phyloP scores from a whole-genome alignment of 2,113 vertebrate genomes.

The Elephantulus edwardii region DNA sequence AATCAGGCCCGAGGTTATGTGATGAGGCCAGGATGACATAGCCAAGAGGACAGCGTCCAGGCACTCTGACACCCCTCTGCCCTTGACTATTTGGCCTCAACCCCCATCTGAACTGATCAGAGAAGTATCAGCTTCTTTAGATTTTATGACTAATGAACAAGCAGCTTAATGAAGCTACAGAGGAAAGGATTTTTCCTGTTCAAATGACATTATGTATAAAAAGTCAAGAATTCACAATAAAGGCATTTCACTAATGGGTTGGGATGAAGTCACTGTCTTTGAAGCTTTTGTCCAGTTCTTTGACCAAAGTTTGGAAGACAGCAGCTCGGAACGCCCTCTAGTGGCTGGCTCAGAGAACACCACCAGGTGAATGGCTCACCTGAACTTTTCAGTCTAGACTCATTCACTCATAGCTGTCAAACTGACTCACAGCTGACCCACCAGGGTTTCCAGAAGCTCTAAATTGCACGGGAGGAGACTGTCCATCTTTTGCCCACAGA shows the following conservation, averaged over 20 bases:
- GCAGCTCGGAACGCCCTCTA: not conserved
- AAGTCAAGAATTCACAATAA: not conserved
- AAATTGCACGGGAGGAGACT: too few species aligned
- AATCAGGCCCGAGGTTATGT: not conserved
- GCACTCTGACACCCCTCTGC: not conserved
- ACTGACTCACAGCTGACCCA: too few species aligned
- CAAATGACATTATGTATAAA: not conserved
- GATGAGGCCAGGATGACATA: not conserved
- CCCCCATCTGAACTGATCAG: not conserved
- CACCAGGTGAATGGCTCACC: fast-evolving
- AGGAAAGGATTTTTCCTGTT: not conserved
- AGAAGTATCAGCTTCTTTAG: not conserved
- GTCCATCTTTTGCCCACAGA: too few species aligned
- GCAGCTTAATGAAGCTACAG: not conserved
- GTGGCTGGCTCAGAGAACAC: not conserved
- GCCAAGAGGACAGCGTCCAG: not conserved
- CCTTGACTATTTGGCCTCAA: not conserved
- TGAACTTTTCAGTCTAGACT: not conserved
- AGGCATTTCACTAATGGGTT: not conserved
- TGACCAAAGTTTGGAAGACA: not conserved
- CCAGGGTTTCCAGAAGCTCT: too few species aligned
- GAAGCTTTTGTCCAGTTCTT: not conserved
- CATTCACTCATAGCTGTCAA: too few species aligned
- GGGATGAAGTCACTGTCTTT: not conserved
- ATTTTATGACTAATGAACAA: not conserved